These are phyloP conservation scores for Dipodomys ordii DNA, from an alignment of 2,113 vertebrate species.

Conservation along the genomic window DNA sequence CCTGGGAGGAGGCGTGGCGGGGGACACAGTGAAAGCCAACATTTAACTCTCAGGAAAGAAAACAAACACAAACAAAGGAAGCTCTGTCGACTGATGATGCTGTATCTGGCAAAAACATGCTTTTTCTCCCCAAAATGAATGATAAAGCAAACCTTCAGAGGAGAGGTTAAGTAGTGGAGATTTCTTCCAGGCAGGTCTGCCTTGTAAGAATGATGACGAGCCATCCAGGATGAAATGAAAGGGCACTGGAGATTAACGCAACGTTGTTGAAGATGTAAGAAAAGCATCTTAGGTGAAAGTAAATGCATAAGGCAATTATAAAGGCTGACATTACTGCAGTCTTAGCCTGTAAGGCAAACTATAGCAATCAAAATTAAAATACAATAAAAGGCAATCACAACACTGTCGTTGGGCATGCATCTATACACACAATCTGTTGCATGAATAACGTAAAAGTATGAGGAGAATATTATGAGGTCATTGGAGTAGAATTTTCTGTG, in stretches of 20 bases:
- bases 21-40: not conserved
- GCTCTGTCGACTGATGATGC: not conserved
- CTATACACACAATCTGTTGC: not conserved
- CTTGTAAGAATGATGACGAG: too few species aligned
- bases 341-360: not conserved
- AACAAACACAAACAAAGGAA: not conserved
- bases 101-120: not conserved
- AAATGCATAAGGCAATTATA: not conserved
- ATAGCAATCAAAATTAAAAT: not conserved
- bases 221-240: not conserved
- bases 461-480: not conserved
- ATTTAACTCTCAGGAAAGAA: too few species aligned
- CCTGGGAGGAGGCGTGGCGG: too few species aligned
- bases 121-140: not conserved
- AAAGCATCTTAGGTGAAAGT: not conserved
- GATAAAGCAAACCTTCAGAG: not conserved
- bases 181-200: too few species aligned
- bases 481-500: not conserved
- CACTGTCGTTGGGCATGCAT: too few species aligned
- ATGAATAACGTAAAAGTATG: not conserved
- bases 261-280: not conserved
- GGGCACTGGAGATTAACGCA: accelerated
- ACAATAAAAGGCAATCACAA: not conserved
- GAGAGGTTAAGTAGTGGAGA: not conserved
- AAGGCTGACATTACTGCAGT: too few species aligned